phyloP scores from a whole-genome alignment of 2,113 vertebrate genomes.

The Dasyornis broadbenti region DNA sequence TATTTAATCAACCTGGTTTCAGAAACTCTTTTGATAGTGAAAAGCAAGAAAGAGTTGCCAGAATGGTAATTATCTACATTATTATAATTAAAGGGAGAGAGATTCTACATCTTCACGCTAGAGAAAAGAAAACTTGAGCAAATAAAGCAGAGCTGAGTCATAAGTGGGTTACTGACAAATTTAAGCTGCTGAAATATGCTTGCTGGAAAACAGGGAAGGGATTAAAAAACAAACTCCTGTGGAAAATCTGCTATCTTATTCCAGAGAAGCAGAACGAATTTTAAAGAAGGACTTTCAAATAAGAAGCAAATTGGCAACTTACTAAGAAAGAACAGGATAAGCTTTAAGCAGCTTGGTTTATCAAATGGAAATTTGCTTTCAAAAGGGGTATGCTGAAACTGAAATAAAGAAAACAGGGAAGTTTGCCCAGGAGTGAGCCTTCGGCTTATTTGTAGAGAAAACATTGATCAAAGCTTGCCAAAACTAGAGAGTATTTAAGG shows the following conservation, averaged over 20 bases:
- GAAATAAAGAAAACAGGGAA: not conserved
- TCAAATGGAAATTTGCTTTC: constrained; percentile 46
- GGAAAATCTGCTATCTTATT: constrained; percentile 50
- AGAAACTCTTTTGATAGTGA: not conserved
- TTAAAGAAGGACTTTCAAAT: constrained; percentile 39
- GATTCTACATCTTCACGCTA: not conserved
- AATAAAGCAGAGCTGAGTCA: constrained; percentile 15
- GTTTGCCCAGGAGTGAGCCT: constrained; percentile 9
- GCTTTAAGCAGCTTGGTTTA: constrained; percentile 32
- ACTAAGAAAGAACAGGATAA: constrained; percentile 36
- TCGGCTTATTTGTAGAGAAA: not conserved
- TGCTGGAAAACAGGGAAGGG: not conserved
- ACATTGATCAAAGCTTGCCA: constrained; percentile 20
- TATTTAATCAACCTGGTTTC: not conserved
- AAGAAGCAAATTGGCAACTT: constrained; percentile 44
- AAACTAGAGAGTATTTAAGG: not conserved
- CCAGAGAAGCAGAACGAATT: constrained; percentile 31
- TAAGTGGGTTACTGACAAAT: constrained; percentile 28
- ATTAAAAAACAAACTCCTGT: constrained; percentile 46
- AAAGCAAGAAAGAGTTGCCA: not conserved
- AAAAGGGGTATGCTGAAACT: not conserved
- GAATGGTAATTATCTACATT: constrained; percentile 1
- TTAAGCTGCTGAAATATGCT: constrained; percentile 9
- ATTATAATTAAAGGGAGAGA: constrained; percentile 6
- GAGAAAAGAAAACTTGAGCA: constrained; percentile 1